Evolutionary conservation across 2,113 vertebrate species (phyloP), one percentile per base, ranked within the genome.

Genomic region (Brienomyrus longianalis): DNA sequence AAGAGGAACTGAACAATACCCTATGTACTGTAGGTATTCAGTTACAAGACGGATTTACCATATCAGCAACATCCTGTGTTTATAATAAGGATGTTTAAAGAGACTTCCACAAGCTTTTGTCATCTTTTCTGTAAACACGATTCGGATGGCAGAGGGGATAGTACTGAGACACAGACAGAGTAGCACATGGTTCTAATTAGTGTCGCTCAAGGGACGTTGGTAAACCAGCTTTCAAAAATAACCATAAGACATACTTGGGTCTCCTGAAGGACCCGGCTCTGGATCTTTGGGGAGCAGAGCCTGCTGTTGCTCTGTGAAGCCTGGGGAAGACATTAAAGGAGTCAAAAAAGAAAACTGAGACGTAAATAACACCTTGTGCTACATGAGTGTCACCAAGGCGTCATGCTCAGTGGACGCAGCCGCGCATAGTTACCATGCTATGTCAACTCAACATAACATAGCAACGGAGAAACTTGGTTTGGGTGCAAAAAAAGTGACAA

Each of bases 211-310:
- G 48, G 39, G 7, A 48, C 0, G 8, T n/a, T 43, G 5, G 21
- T 35, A 54, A 86, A 86, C 80, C 31, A 47, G 9, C 27, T 17
- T 83, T 48, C 8, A 86, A 31, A 86, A 52, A 27, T 45, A 51
- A 84, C 21, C 83, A 95, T 95, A 98, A 99, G 48, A 47, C 96
- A 0, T 97, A 99, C 98, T 97, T 93, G 97, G 95, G 90, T 99
- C 97, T 95, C 97, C 98, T 89, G 96, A 97, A 74, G 96, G 94
- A 77, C 88, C 93, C 19, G 96, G 91, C 31, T 97, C 97, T 50
- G 92, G 93, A 0, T 94, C 93, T 94, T 96, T 96, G 0, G 94
- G 94, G 89, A 94, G 93, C 45, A 96, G 90, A 89, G 97, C 97
- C 56, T 92, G 92, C 92, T 97, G 96, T 88, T 95, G 96, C 89